These are phyloP conservation scores for Kryphioiulus occultus DNA, from an alignment of 2,888 invertebrate species.

Conservation along the genomic window DNA sequence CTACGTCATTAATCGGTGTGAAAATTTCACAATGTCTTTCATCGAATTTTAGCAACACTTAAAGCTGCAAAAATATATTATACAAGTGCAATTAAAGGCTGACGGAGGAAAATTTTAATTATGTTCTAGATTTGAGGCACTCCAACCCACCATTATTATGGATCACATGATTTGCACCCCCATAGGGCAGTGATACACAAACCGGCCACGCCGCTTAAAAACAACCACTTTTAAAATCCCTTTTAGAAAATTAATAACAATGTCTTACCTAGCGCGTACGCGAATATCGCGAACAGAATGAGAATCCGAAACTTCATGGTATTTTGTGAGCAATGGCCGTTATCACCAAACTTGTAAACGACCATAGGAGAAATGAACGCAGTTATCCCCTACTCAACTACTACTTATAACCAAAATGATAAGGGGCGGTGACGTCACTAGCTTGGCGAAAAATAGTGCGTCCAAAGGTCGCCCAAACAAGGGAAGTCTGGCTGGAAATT, in stretches of 20 bases:
- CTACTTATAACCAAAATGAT: background rate
- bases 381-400: background rate
- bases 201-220: background rate
- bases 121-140: no score
- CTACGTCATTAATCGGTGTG: no score
- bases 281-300: constrained; percentile 13
- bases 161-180: background rate
- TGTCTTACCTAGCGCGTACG: constrained; percentile 39
- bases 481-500: background rate
- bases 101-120: no score
- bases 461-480: background rate
- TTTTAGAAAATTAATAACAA: background rate
- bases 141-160: background rate
- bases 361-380: background rate
- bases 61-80: no score
- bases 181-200: no score
- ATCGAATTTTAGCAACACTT: no score
- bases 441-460: background rate
- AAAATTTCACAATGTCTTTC: no score
- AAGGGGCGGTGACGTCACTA: background rate
- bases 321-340: background rate
- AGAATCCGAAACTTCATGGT: constrained; percentile 36
- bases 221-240: background rate
- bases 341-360: background rate
- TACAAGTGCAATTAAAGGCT: no score